Evolutionary conservation across 2,888 invertebrate species (phyloP).

Genomic region (Cenopis cana): DNA sequence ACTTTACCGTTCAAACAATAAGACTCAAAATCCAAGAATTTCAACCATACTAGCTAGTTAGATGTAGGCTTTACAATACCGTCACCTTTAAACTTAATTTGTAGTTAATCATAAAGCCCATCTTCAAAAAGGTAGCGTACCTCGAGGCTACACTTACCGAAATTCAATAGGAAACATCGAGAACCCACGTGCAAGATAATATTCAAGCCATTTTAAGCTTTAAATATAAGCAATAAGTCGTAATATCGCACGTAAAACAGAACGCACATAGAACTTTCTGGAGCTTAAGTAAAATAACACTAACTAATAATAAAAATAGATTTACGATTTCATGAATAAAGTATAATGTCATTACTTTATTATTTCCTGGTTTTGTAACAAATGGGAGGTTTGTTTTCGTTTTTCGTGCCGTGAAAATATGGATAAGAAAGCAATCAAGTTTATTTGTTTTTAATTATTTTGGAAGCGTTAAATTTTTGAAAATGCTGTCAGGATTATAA

Average conservation of each 20-base stretch:
- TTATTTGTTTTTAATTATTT: slow-evolving; percentile 52
- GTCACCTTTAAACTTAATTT: slow-evolving; percentile 12
- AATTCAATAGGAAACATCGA: background rate
- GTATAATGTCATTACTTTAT: slow-evolving; percentile 13
- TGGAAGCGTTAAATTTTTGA: slow-evolving; percentile 30
- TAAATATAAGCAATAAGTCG: background rate
- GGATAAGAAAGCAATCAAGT: slow-evolving; percentile 33
- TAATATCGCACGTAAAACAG: background rate
- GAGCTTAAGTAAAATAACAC: background rate
- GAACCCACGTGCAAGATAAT: background rate
- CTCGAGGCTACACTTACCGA: slow-evolving; percentile 26
- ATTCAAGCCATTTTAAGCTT: background rate
- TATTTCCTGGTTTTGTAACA: slow-evolving; percentile 6
- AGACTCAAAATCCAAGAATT: too few species aligned
- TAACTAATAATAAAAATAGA: background rate
- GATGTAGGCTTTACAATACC: too few species aligned
- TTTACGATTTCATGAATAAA: slow-evolving; percentile 3
- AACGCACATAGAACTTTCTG: background rate
- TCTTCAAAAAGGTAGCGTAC: slow-evolving; percentile 30
- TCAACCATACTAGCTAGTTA: too few species aligned
- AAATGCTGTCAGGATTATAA: too few species aligned
- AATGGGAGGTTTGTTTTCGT: slow-evolving; percentile 22
- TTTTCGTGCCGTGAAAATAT: background rate
- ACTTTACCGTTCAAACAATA: too few species aligned
- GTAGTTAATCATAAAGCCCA: slow-evolving; percentile 33